phyloP scores from a whole-genome alignment of 2,113 vertebrate genomes.

The Camarhynchus parvulus region DNA sequence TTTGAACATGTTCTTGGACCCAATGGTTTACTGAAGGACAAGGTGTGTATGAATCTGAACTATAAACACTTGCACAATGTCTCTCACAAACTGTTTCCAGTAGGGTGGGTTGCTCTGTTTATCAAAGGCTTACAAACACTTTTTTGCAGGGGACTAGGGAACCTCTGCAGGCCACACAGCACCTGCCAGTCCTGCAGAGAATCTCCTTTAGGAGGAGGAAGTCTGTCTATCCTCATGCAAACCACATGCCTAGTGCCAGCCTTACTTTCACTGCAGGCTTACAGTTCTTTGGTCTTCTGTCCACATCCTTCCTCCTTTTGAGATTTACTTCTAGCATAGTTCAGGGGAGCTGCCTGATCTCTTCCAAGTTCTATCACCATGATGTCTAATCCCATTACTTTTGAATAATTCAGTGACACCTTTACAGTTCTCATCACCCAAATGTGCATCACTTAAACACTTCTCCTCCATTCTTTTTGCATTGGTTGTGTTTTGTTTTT shows the following conservation, averaged over 20 bases:
- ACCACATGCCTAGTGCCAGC: background rate
- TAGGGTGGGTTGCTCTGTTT: background rate
- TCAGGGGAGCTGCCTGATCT: background rate
- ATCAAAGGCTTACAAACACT: background rate
- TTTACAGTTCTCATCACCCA: background rate
- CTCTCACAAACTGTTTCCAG: background rate
- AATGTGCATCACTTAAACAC: background rate
- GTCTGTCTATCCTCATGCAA: background rate
- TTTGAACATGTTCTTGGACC: slow-evolving; percentile 92
- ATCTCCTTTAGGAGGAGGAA: background rate
- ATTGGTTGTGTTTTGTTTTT: background rate
- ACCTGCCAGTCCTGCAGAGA: background rate
- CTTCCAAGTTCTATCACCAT: background rate
- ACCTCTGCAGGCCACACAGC: background rate
- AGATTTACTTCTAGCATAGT: background rate
- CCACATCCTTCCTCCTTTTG: background rate
- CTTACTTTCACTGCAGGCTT: background rate
- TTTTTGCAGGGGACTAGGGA: background rate
- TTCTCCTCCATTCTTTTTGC: background rate
- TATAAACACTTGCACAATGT: background rate
- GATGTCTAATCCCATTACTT: background rate
- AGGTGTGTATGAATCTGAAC: slow-evolving; percentile 70
- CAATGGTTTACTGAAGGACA: slow-evolving; percentile 86
- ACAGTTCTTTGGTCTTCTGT: background rate
- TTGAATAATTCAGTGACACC: background rate